Conservation (phyloP, 1,140 invertebrate species). For the Matsumurasca onukii region DNA sequence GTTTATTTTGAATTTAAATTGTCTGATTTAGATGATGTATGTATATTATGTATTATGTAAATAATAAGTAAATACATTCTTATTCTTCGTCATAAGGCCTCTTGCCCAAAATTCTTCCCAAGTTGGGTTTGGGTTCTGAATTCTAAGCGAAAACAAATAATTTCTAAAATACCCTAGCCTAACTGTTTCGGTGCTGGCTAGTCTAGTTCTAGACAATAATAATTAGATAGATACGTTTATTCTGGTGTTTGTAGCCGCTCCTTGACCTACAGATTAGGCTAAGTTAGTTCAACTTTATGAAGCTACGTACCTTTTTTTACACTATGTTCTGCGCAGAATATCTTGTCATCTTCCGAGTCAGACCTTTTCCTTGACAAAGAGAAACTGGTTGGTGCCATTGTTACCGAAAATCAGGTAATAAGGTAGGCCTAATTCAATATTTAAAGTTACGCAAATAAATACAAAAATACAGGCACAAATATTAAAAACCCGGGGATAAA, state of each 20-base stretch:
- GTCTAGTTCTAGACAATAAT: not conserved
- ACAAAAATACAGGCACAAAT: constrained; percentile 3
- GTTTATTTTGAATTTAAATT: no score
- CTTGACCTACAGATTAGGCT: no score
- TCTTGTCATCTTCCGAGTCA: not conserved
- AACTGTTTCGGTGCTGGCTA: not conserved
- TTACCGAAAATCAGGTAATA: no score
- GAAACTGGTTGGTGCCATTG: constrained; percentile 7
- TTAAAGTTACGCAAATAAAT: not conserved
- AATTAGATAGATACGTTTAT: not conserved
- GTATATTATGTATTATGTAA: no score
- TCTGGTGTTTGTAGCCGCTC: not conserved
- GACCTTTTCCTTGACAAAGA: constrained; percentile 1
- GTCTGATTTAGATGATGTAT: no score
- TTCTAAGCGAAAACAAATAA: not conserved
- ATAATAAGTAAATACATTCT: no score
- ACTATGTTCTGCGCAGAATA: not conserved
- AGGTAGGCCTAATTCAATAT: not conserved
- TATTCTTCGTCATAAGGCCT: no score
- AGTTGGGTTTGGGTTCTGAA: not conserved
- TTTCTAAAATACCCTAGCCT: not conserved
- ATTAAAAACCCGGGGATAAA: constrained; percentile 10
- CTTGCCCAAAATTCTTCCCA: no score
- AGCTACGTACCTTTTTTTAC: constrained; percentile 1
- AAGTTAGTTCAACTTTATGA: no score